Evolutionary conservation across 1,140 invertebrate genomes (phyloP), one percentile per base, ranked within the genome.

Genomic region (Zaprionus inermis): DNA sequence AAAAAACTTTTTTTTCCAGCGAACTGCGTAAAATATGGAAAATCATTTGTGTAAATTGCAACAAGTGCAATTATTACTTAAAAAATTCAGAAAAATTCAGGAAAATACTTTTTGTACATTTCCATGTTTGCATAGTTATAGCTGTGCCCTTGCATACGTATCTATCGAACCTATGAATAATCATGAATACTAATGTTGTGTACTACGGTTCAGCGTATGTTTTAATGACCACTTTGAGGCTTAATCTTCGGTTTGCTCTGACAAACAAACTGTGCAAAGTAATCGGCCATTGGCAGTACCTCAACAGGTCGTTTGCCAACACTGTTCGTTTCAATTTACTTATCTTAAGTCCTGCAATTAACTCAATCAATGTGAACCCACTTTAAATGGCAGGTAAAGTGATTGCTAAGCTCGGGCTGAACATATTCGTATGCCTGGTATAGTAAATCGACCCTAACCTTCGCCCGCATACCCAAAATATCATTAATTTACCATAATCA

Each of bases 401-500:
- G 30, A 1, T 6, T 44, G n/a, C 16, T 16, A 16, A 44, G 38
- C n/a, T 44, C 38, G 12, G 20, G 44, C 5, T 11, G 4, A 11
- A 20, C 18, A 22, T 49, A 22, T 49, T 9, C n/a, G 11, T 49
- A 49, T 49, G 44, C 44, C 11, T 46, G 44, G 18, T 49, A 49
- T 49, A 49, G 44, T 49, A 49, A 49, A 49, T 49, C n/a, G 11
- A 49, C 44, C 18, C 44, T 9, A 49, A 12, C 12, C 6, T 7
- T 46, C 28, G 3, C 16, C n/a, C 52, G 10, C 14, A 12, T 32
- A 4, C 22, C 22, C 12, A 9, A 16, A 20, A 20, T 5, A 30
- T 59, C 11, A 68, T 59, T 63, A 46, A 20, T 64, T 64, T 30
- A 57, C 28, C 60, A 32, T 51, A 41, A 65, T 60, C 60, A 71